Evolutionary conservation across 37 sponge, comb jelly and placozoan genomes (phyloP).

Genomic region (Mnemiopsis leidyi): DNA sequence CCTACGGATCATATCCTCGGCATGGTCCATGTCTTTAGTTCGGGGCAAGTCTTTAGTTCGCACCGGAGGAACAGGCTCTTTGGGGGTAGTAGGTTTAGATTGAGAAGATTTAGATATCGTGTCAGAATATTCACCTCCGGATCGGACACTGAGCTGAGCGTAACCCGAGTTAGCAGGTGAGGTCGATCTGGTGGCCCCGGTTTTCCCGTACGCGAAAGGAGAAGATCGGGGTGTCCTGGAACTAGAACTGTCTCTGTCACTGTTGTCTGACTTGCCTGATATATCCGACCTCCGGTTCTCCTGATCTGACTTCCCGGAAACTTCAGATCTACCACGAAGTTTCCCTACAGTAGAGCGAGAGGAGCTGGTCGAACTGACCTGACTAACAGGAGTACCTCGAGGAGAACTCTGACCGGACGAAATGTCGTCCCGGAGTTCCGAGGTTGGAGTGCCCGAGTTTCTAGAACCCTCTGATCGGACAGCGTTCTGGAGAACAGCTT

Average conservation of each 20-base stretch:
- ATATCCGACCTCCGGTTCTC: background rate
- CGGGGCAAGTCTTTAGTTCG: background rate
- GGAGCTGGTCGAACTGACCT: constrained; percentile 41
- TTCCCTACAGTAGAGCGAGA: background rate
- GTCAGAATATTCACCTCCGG: background rate
- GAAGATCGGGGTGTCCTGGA: background rate
- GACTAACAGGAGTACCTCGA: constrained; percentile 2
- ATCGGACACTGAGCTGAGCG: background rate
- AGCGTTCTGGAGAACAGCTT: background rate
- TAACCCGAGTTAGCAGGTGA: constrained; percentile 49
- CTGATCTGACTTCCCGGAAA: background rate
- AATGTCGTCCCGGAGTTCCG: background rate
- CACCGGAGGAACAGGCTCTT: background rate
- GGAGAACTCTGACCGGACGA: background rate
- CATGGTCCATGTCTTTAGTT: background rate
- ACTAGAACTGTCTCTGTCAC: background rate
- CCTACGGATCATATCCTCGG: background rate
- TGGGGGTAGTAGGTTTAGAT: background rate
- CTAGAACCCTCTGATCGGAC: background rate
- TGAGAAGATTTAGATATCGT: background rate
- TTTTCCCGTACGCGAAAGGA: constrained; percentile 53
- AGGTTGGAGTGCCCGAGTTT: background rate
- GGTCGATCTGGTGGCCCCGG: background rate
- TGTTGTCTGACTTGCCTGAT: background rate
- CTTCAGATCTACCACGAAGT: background rate